Evolutionary conservation across 2,888 invertebrate genomes (phyloP).

Genomic region (Archips xylosteana): DNA sequence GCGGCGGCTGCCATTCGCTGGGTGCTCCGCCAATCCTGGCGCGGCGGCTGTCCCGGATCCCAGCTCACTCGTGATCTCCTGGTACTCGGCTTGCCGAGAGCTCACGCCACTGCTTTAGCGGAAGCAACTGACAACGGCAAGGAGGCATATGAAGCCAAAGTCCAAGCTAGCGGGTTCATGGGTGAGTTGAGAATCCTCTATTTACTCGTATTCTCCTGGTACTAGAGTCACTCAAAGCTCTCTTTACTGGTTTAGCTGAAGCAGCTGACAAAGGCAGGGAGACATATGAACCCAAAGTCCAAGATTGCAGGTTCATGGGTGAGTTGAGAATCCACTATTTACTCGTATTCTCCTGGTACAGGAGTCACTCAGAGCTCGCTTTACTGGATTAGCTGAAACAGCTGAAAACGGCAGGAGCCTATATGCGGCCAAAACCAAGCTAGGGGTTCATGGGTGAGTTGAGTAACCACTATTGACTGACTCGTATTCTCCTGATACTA

Average conservation of each 20-base stretch:
- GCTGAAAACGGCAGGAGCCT: constrained; percentile 59
- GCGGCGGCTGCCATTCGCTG: constrained; percentile 75
- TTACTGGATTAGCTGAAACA: constrained; percentile 69
- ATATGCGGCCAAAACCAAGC: constrained; percentile 54
- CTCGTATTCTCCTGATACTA: no score
- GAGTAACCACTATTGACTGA: no score
- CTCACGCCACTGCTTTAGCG: constrained; percentile 71
- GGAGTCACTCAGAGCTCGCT: constrained; percentile 74
- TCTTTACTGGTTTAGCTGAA: no score
- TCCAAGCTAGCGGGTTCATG: constrained; percentile 64
- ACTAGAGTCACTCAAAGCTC: no score
- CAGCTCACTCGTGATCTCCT: constrained; percentile 71
- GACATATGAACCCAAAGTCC: no score
- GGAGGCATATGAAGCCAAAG: constrained; percentile 57
- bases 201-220: no score
- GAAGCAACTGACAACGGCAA: constrained; percentile 64
- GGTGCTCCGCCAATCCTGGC: constrained; percentile 69
- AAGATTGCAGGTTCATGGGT: no score
- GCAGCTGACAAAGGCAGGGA: no score
- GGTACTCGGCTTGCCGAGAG: constrained; percentile 73
- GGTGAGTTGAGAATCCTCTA: constrained; percentile 53
- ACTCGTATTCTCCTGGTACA: constrained; percentile 71
- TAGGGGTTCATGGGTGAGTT: constrained; percentile 70
- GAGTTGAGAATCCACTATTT: no score
- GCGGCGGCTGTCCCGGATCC: constrained; percentile 64